A percentile compares a stretch with the other conserved stretches of the same genome.
Evolutionary conservation across 2,113 vertebrate species (phyloP).

Genomic region (Copsychus sechellarum): DNA sequence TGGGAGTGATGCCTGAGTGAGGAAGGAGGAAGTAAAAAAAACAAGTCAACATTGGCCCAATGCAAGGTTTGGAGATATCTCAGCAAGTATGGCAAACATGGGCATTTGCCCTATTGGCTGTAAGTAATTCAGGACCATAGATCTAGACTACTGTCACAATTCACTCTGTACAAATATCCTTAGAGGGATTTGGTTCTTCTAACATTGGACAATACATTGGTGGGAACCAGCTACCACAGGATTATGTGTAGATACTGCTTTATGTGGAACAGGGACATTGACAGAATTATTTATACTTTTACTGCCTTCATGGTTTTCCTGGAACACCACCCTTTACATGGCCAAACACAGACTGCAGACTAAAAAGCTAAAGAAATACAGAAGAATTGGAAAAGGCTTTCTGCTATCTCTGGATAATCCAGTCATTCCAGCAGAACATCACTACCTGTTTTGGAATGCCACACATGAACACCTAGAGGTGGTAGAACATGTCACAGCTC

Average conservation of each 20-base stretch:
- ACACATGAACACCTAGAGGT: not conserved
- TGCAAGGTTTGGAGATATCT: not conserved
- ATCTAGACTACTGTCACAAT: not conserved
- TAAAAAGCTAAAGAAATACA: not conserved
- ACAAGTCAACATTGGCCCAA: not conserved
- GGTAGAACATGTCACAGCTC: not conserved
- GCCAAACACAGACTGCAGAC: not conserved
- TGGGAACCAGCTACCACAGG: not conserved
- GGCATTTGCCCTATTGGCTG: not conserved
- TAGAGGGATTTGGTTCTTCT: not conserved
- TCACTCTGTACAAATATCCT: not conserved
- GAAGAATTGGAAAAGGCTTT: not conserved
- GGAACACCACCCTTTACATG: not conserved
- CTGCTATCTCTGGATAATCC: not conserved
- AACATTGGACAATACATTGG: not conserved
- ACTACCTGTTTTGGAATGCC: not conserved
- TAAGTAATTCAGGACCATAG: slow-evolving; percentile 8
- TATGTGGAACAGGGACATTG: not conserved
- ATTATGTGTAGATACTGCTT: not conserved
- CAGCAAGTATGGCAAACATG: not conserved
- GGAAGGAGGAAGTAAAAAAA: not conserved
- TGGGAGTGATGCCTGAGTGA: not conserved
- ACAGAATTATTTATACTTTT: not conserved
- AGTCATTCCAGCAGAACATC: not conserved
- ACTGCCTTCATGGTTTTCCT: not conserved